Evolutionary conservation across 1,140 invertebrate genomes (phyloP).

Genomic region (Archegozetes longisetosus): DNA sequence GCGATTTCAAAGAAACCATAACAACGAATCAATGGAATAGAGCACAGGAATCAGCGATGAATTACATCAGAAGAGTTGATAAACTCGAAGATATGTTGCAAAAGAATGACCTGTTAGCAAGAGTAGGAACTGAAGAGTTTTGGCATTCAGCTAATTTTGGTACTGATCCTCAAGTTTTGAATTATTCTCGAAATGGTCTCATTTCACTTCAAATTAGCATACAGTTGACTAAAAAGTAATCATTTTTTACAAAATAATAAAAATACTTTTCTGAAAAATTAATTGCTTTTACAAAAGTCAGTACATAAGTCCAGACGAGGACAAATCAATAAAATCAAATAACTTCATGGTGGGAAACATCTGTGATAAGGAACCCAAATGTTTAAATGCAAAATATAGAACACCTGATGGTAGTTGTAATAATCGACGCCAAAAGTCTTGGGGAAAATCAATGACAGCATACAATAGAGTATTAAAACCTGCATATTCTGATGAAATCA

Average conservation of each 20-base stretch:
- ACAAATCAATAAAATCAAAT: background rate
- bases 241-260: background rate
- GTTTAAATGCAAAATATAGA: conserved; percentile 31
- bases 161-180: background rate
- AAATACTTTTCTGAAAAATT: background rate
- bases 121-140: conserved; percentile 5
- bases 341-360: background rate
- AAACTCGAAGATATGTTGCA: background rate
- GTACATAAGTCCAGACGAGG: background rate
- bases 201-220: background rate
- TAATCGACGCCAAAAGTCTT: conserved; percentile 38
- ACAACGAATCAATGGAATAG: background rate
- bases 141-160: conserved; percentile 8
- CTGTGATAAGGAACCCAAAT: conserved; percentile 12
- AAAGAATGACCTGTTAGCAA: background rate
- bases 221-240: background rate
- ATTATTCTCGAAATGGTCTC: background rate
- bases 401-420: conserved; percentile 56
- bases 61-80: background rate
- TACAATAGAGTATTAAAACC: conserved; percentile 42
- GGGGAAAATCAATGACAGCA: conserved; percentile 31
- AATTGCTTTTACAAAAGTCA: background rate
- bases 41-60: background rate
- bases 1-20: no score
- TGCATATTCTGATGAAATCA: conserved; percentile 42